Percentiles rank a stretch among this genome's conserved stretches.
phyloP scores from a whole-genome alignment of 2,888 invertebrate species.

The Silvanus unidentatus region DNA sequence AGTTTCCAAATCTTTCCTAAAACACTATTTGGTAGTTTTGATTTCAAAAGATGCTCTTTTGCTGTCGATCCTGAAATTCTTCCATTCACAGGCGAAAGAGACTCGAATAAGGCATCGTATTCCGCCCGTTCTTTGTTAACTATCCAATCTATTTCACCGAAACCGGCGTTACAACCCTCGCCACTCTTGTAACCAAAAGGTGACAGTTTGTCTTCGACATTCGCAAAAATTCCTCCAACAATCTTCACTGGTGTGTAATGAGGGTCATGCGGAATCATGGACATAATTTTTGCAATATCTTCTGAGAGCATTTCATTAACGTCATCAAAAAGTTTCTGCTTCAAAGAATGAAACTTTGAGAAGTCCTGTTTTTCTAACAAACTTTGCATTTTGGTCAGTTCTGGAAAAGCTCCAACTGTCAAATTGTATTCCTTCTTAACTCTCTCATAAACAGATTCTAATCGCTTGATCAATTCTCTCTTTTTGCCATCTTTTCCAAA shows the following conservation, averaged over 20 bases:
- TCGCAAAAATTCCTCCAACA: constrained; percentile 89
- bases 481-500: constrained; percentile 96
- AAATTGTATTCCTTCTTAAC: constrained; percentile 90
- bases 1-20: constrained; percentile 97
- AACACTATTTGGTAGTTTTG: constrained; percentile 93
- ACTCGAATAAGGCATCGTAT: constrained; percentile 76
- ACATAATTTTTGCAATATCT: constrained; percentile 92
- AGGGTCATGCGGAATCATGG: constrained; percentile 71
- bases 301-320: constrained; percentile 93
- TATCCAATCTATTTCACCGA: constrained; percentile 94
- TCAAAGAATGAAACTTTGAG: constrained; percentile 84
- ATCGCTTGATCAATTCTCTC: constrained; percentile 89
- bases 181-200: constrained; percentile 91
- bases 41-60: constrained; percentile 92
- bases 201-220: constrained; percentile 69
- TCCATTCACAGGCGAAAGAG: constrained; percentile 79
- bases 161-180: constrained; percentile 93
- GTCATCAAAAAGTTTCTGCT: constrained; percentile 81
- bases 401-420: constrained; percentile 96
- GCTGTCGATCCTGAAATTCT: constrained; percentile 88
- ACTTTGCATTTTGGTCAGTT: constrained; percentile 90
- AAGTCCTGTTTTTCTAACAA: constrained; percentile 82
- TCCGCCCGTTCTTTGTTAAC: constrained; percentile 80
- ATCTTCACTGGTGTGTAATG: constrained; percentile 18
- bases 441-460: constrained; percentile 80